These are phyloP conservation scores for Sebastes matsubarae DNA, from an alignment of 2,797 vertebrate species.

Conservation along the genomic window DNA sequence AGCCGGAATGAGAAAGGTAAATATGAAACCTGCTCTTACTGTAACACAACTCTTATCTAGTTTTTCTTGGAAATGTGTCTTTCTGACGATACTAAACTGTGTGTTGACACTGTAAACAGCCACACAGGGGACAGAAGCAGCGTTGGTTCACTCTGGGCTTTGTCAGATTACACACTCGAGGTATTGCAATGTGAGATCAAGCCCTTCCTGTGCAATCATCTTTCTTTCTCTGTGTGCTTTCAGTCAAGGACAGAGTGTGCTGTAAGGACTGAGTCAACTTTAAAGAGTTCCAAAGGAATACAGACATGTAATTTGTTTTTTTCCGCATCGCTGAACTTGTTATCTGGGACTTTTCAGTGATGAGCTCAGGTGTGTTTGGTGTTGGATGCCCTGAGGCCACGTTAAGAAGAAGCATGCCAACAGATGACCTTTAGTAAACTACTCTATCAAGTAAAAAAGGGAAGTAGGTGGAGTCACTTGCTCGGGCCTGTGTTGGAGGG, in stretches of 20 bases:
- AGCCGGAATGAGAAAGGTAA: neutral
- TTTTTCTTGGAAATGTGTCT: slow-evolving; percentile 51
- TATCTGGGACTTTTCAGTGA: slow-evolving; percentile 43
- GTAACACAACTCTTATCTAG: neutral
- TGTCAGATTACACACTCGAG: slow-evolving; percentile 45
- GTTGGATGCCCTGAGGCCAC: slow-evolving; percentile 36
- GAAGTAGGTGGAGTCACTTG: slow-evolving; percentile 69
- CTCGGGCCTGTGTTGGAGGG: slow-evolving; percentile 61
- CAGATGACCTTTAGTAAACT: slow-evolving; percentile 62
- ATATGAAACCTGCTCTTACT: slow-evolving; percentile 19
- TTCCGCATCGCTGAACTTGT: slow-evolving; percentile 17
- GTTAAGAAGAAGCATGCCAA: slow-evolving; percentile 38
- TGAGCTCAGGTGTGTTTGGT: slow-evolving; percentile 48
- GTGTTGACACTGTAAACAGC: slow-evolving; percentile 66
- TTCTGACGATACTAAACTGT: slow-evolving; percentile 42
- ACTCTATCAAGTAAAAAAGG: slow-evolving; percentile 49
- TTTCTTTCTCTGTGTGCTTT: neutral
- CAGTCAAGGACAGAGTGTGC: neutral
- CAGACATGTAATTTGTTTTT: neutral
- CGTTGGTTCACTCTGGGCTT: slow-evolving; percentile 53
- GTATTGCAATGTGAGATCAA: slow-evolving; percentile 23
- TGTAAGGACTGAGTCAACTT: neutral
- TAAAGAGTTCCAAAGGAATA: neutral
- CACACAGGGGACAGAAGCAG: slow-evolving; percentile 10
- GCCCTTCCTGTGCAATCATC: slow-evolving; percentile 9